Percentiles rank a stretch among this genome's conserved stretches.
Conservation (phyloP, 2,113 vertebrate species). For the Peromyscus polionotus region DNA sequence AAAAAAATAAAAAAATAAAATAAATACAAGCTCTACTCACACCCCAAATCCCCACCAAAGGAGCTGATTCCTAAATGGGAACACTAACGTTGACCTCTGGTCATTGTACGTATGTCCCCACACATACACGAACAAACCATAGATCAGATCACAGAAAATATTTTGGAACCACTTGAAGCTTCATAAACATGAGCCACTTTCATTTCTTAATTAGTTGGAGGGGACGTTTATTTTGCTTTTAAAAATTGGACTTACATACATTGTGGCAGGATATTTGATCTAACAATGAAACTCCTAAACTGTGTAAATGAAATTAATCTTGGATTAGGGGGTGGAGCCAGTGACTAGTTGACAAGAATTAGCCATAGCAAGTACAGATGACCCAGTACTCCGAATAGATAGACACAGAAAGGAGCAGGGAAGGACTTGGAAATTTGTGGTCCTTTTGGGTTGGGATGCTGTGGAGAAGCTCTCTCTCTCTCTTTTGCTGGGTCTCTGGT, state of each 20-base stretch:
- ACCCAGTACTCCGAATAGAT: too few relatives aligned
- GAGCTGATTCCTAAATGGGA: not conserved
- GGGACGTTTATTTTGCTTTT: not conserved
- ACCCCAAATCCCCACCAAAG: not conserved
- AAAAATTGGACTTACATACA: not conserved
- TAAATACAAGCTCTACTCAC: not conserved
- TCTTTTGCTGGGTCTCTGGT: too few relatives aligned
- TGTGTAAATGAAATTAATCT: too few relatives aligned
- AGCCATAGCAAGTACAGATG: too few relatives aligned
- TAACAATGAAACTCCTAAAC: too few relatives aligned
- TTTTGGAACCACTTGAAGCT: not conserved
- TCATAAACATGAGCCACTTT: not conserved
- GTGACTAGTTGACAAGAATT: too few relatives aligned
- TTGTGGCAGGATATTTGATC: too few relatives aligned
- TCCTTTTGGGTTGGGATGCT: too few relatives aligned
- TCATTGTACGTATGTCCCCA: not conserved
- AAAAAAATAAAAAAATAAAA: not conserved
- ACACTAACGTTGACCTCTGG: not conserved
- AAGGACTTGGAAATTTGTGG: too few relatives aligned
- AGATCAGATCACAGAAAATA: not conserved
- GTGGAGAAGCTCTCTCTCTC: too few relatives aligned
- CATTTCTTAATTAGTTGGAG: slow-evolving; percentile 3
- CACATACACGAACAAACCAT: not conserved
- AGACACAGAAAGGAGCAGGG: too few relatives aligned
- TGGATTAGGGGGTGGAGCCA: too few relatives aligned